Base-by-base conservation (phyloP, 2,113 vertebrate genomes). In the Pimephales promelas region DNA sequence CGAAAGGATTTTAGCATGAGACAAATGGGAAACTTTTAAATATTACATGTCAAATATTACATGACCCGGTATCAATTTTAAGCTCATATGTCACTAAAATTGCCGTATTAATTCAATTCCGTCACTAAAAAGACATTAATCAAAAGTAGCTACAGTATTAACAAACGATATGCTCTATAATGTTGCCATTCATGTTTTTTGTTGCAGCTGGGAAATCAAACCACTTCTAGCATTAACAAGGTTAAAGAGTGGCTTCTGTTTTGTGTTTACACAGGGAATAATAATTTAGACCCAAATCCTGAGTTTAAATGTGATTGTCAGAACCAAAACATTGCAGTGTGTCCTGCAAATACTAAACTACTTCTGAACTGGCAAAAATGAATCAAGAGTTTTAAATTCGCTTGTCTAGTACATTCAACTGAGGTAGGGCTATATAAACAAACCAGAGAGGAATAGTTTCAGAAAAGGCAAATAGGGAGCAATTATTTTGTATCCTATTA, bases 401-500 rank as follows among this genome's bases (percentile, higher is more conserved):
- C 45, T 47, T 47, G 45, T 49, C 47, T 54, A 18, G 6, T 6
- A 6, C 74, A 75, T 76, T 76, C 36, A n/a, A 36, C 31, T 57
- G 74, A 9, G 13, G 31, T 3, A 24, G 1, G 40, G 56, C 24
- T 76, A 76, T n/a, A 76, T 40, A 76, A 76, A 76, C 74, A 57
- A 76, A 9, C 20, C 22, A 40, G 20, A 76, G 22, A 76, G 36
- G 26, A 54, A 75, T 16, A 40, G 74, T n/a, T 11, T 9, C 28
- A 40, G 10, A 76, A 76, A 76, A 57, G 52, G 31, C 26, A 57
- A 76, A 76, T 6, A 76, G 22, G 47, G 10, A 24, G 18, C 26
- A 28, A 16, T 34, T 22, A 56, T 76, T 56, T 18, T 73, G 71
- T 14, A 18, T 10, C 71, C n/a, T 73, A 73, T 73, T 75, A 34